phyloP scores from a whole-genome alignment of 1,140 invertebrate species.

The Drosophila elegans region DNA sequence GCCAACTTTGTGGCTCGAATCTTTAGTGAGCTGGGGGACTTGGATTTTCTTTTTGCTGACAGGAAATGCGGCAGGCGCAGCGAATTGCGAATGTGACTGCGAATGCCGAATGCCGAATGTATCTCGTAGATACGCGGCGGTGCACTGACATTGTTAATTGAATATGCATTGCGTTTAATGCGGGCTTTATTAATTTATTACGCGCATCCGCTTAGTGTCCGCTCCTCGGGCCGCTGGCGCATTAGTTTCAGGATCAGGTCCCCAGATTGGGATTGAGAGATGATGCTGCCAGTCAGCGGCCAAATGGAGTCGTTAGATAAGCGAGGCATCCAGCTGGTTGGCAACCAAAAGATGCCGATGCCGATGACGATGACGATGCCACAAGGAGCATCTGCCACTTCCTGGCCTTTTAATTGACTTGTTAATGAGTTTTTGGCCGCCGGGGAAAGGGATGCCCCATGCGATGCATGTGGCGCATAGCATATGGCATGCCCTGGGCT shows the following conservation, averaged over 20 bases:
- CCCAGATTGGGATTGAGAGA: constrained; percentile 29
- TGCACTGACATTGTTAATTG: constrained; percentile 78
- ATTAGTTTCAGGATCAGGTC: constrained; percentile 24
- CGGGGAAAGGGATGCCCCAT: constrained; percentile 16
- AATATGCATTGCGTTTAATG: constrained; percentile 81
- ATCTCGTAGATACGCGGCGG: constrained; percentile 50
- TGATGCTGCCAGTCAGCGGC: constrained; percentile 27
- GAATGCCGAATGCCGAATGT: constrained; percentile 58
- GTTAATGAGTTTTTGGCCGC: constrained; percentile 60
- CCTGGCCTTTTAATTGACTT: constrained; percentile 79
- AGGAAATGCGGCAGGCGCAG: constrained; percentile 70
- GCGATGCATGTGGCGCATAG: too few species aligned
- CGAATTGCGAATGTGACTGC: constrained; percentile 53
- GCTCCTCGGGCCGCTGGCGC: constrained; percentile 15
- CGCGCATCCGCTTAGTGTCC: constrained; percentile 79
- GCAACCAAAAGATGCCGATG: constrained; percentile 1
- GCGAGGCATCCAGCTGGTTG: constrained; percentile 28
- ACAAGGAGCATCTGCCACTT: constrained; percentile 56
- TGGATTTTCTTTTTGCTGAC: constrained; percentile 32
- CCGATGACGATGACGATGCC: too few species aligned
- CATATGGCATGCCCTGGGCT: constrained; percentile 16
- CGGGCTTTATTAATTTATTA: constrained; percentile 84
- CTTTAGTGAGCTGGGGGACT: constrained; percentile 46
- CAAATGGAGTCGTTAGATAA: constrained; percentile 80
- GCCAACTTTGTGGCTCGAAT: constrained; percentile 43